Evolutionary conservation across 2,888 invertebrate species (phyloP), one percentile per base, ranked within the genome.

Genomic region (Clanis bilineata): DNA sequence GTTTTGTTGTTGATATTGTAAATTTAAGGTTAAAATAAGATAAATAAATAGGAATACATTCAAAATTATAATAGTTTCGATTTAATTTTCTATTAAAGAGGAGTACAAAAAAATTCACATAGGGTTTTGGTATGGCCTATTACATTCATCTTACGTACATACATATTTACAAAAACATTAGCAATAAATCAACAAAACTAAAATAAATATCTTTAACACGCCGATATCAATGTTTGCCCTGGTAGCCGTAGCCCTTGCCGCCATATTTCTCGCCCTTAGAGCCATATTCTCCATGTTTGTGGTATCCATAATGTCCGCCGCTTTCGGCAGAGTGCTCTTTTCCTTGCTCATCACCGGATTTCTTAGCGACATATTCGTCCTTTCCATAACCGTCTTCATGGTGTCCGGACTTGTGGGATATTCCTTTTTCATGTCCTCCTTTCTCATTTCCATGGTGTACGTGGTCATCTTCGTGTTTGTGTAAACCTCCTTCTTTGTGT

Each of bases 401-500:
- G 76, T 93, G 88, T 22, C 86, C 93, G 25, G 93, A 89, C 63
- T 94, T 92, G 64, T 92, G 85, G 65, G 92, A 83, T 45, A 82
- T 93, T 66, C 93, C 94, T 71, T 94, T 93, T 65, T 92, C 77
- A 76, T 85, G 87, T 59, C 83, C 93, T 62, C 93, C 94, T 70
- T 93, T 88, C 55, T 82, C 87, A 67, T 92, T 85, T 68, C 89
- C 90, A 70, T 94, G 90, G 66, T 93, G 83, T 63, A 89, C 83
- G 65, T 94, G 85, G 70, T 86, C 90, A 64, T 90, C 85, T 39
- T 90, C 93, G 77, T 94, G 92, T 76, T 94, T 94, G 69, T 93
- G 86, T 80, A 93, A 93, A 76, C 93, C 90, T 62, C 94, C 95
- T 66, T 93, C 91, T 69, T 93, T 85, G 78, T 94, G 93, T 60